A percentile compares a stretch with the other conserved stretches of the same genome.
Conservation (phyloP, 2,113 vertebrate genomes). For the Heterotis niloticus region DNA sequence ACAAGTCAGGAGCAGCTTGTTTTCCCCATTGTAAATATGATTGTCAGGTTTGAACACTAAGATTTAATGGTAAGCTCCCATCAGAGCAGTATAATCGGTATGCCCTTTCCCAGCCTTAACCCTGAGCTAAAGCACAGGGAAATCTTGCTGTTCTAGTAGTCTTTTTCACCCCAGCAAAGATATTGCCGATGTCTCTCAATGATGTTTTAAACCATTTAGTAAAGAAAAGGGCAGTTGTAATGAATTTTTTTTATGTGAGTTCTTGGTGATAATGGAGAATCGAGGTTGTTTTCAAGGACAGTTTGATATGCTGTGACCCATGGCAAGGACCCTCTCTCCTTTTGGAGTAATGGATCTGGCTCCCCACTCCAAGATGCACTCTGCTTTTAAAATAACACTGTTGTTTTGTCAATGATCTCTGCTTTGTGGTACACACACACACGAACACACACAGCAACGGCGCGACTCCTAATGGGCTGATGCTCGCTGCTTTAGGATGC, state of each 20-base stretch:
- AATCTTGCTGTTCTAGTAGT: neutral
- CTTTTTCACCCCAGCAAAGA: neutral
- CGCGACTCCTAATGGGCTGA: neutral
- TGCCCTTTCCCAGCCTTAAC: neutral
- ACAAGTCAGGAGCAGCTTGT: neutral
- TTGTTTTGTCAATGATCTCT: neutral
- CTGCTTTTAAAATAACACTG: no score
- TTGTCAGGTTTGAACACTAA: neutral
- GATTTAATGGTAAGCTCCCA: neutral
- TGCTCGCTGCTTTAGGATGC: slow-evolving; percentile 13
- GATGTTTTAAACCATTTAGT: neutral
- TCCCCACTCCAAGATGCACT: no score
- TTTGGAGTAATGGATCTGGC: no score
- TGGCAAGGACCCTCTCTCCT: no score
- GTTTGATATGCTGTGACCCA: no score
- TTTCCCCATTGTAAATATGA: neutral
- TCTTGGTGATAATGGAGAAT: neutral
- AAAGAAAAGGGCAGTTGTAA: neutral
- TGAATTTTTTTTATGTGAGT: neutral
- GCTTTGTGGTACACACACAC: neutral
- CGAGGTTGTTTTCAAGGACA: neutral
- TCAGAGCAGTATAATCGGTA: neutral
- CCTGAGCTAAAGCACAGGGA: neutral
- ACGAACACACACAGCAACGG: neutral
- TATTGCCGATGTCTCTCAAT: neutral